Evolutionary conservation across 2,113 vertebrate genomes (phyloP).

Genomic region (Cisticola juncidis): DNA sequence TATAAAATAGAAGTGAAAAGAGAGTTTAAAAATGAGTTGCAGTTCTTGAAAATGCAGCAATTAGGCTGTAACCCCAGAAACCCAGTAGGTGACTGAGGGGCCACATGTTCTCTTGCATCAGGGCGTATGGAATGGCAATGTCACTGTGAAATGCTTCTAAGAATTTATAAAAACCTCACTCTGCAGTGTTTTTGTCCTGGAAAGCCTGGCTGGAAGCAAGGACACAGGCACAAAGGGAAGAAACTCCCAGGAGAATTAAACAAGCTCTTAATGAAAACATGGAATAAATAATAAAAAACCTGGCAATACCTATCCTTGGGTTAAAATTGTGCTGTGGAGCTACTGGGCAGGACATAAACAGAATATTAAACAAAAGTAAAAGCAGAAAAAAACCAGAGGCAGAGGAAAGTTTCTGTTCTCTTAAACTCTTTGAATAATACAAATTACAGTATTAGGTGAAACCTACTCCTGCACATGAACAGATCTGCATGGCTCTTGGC

Average conservation of each 20-base stretch:
- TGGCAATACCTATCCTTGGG: neutral
- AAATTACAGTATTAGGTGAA: neutral
- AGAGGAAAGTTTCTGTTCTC: neutral
- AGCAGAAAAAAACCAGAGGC: neutral
- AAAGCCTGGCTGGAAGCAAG: constrained; percentile 28
- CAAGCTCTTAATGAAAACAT: constrained; percentile 25
- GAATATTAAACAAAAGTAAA: constrained; percentile 23
- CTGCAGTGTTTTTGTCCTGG: neutral
- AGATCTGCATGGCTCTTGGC: neutral
- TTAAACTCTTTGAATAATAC: neutral
- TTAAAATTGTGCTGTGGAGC: neutral
- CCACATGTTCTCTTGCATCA: neutral
- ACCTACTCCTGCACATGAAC: neutral
- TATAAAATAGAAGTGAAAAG: neutral
- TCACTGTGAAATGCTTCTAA: neutral
- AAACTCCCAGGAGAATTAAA: constrained; percentile 14
- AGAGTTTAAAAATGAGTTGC: neutral
- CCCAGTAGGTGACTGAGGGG: neutral
- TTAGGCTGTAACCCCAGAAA: neutral
- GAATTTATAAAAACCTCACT: neutral
- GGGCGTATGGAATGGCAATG: neutral
- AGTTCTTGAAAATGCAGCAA: neutral
- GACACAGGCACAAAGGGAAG: neutral
- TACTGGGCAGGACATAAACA: neutral
- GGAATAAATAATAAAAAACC: constrained; percentile 46